Evolutionary conservation across 2,888 invertebrate genomes (phyloP), one percentile per base, ranked within the genome.

Genomic region (Eretmocerus hayati): DNA sequence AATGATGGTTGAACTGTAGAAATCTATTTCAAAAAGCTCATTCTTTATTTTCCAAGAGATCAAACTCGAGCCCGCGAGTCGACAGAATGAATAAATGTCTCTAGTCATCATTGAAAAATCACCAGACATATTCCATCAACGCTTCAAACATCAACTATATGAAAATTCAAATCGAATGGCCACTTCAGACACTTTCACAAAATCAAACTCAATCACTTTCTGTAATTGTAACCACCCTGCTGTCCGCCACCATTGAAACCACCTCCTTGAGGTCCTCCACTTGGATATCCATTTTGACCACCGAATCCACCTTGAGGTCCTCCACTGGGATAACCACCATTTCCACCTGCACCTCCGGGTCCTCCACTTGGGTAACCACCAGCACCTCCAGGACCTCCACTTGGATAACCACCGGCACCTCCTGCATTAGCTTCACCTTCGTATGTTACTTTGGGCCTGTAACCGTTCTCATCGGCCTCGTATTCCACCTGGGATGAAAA

Each of bases 401-500:
- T 22, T 2, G 48, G 41, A 18, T 44, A 46, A 18, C 50, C 50
- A 6, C 49, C 45, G 8, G 33, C 41, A 20, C 52, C 48, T 4
- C 62, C 62, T 18, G 50, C 55, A 13, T 53, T 31, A 13, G 61
- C 61, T 40, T 64, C 65, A 61, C 82, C 81, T 64, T 81, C 80
- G 64, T 84, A 84, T 2, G 80, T 77, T 50, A 84, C 79, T 59
- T 77, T 80, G 23, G 85, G 84, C 56, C 79, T 77, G 72, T 80
- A 85, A 1, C 85, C 85, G 41, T 79, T 74, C 61, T 80, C 75
- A 59, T 84, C 84, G 6, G 84, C 85, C 62, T 81, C 82, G 69
- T 84, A 85, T 58, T 81, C 78, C 0, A 85, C 84, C 40, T n/a
- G n/a, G n/a, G n/a, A n/a, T n/a, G n/a, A n/a, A n/a, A n/a, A n/a